A percentile compares a stretch with the other conserved stretches of the same genome.
phyloP scores from a whole-genome alignment of 2,888 invertebrate genomes.

The Pyrgus malvae region DNA sequence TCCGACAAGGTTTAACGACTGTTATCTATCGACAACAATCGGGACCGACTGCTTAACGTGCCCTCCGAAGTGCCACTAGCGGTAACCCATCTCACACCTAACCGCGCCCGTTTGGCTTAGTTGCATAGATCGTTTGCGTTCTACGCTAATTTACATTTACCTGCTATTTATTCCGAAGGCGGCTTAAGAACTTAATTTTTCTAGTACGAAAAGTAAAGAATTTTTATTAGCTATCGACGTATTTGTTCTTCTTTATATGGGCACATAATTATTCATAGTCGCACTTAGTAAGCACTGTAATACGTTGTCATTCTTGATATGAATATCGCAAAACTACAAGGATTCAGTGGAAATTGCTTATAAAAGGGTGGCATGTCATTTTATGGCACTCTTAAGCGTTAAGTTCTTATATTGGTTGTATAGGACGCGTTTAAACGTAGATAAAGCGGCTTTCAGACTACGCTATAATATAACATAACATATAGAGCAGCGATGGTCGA shows the following conservation, averaged over 20 bases:
- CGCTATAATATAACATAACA: too few species aligned
- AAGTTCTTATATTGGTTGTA: background rate
- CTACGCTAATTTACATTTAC: too few species aligned
- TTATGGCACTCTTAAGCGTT: background rate
- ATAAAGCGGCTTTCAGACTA: too few species aligned
- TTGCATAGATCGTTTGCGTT: too few species aligned
- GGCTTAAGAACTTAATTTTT: background rate
- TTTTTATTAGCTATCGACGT: background rate
- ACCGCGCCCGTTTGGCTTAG: too few species aligned
- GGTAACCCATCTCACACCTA: too few species aligned
- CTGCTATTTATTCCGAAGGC: too few species aligned
- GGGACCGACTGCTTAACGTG: too few species aligned
- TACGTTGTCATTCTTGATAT: background rate
- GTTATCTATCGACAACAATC: too few species aligned
- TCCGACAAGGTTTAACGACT: too few species aligned
- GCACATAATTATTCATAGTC: constrained; percentile 1
- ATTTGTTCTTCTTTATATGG: constrained; percentile 2
- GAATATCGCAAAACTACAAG: background rate
- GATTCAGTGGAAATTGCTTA: constrained; percentile 6
- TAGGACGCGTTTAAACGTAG: background rate
- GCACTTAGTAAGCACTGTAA: constrained; percentile 3
- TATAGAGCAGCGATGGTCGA: too few species aligned
- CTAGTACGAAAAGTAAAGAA: background rate
- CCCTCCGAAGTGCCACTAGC: too few species aligned
- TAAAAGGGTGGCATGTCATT: background rate